These are phyloP conservation scores for Echinometra lucunter DNA, from an alignment of 53 echinoderm and acorn worm genomes.

Conservation along the genomic window DNA sequence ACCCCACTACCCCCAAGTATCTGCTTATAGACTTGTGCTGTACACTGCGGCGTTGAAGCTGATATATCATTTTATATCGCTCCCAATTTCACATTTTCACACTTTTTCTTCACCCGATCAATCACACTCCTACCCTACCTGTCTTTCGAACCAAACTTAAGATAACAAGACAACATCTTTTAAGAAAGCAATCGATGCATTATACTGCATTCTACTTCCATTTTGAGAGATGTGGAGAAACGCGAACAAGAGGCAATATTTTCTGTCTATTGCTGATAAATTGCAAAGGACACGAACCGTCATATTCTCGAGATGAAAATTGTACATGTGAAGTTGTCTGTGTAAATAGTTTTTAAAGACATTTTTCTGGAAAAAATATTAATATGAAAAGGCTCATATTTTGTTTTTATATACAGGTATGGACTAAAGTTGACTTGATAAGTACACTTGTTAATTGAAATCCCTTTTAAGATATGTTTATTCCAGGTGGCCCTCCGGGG, in stretches of 20 bases:
- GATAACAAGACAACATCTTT: slow-evolving; percentile 45
- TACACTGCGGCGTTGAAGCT: neutral
- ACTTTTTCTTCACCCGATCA: neutral
- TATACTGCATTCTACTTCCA: neutral
- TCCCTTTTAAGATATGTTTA: no score
- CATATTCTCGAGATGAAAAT: no score
- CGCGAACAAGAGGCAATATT: neutral
- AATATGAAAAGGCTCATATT: no score
- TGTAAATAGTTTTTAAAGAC: no score
- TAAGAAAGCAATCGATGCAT: slow-evolving; percentile 51
- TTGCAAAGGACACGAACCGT: no score
- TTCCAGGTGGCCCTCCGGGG: no score
- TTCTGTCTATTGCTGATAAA: no score
- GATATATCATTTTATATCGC: slow-evolving; percentile 35
- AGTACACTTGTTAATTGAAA: no score
- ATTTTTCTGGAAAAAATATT: no score
- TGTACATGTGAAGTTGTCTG: no score
- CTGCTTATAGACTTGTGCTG: neutral
- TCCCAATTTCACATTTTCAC: slow-evolving; percentile 43
- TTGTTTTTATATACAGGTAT: no score
- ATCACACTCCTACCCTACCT: neutral
- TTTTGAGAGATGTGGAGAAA: neutral
- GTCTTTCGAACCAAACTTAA: neutral
- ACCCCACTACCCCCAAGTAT: neutral
- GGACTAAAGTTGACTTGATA: no score